Evolutionary conservation across 2,113 vertebrate genomes (phyloP), one percentile per base, ranked within the genome.

Genomic region (Dipodomys merriami): DNA sequence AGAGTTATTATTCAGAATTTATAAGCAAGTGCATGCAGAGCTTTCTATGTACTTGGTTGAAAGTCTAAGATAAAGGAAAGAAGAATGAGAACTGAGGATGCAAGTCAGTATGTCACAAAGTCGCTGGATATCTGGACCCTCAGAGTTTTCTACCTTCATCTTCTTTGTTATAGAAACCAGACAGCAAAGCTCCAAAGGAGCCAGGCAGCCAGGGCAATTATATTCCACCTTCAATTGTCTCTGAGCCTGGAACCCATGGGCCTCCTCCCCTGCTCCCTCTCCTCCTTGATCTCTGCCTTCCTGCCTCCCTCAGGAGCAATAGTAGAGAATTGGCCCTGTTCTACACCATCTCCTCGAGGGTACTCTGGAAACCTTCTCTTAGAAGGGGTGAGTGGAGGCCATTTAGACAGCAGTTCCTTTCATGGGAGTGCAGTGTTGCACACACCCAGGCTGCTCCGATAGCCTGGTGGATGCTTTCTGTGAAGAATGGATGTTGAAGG

Each of bases 11-110:
- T 30, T 73, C 13, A 49, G 27, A 86, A 87, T 23, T 25, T 68
- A 60, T 18, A 25, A 74, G 65, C 22, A 80, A 72, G 18, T 33
- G 15, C 35, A 77, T 20, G 19, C 29, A 81, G 76, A 33, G 53
- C 57, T 73, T 90, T 85, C 33, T 78, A 49, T 67, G 85, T 11
- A 90, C 68, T 88, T 81, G 76, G 71, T 80, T 79, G 85, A 79
- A 95, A 86, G 71, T 46, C 53, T 88, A 80, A 86, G 89, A 72
- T 25, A 65, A 88, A 95, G 20, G n/a, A 78, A 88, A 93, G 74
- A 57, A 88, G 84, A 39, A 46, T 86, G 10, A 49, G 49, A 12
- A 49, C 10, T 49, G 12, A 49, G 49, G 12, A 13, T 62, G 60
- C 30, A 88, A 33, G 10, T 77, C 20, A 6, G 1, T 3, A 33